Conservation (phyloP, 2,888 invertebrate species). For the Erebia palarica region DNA sequence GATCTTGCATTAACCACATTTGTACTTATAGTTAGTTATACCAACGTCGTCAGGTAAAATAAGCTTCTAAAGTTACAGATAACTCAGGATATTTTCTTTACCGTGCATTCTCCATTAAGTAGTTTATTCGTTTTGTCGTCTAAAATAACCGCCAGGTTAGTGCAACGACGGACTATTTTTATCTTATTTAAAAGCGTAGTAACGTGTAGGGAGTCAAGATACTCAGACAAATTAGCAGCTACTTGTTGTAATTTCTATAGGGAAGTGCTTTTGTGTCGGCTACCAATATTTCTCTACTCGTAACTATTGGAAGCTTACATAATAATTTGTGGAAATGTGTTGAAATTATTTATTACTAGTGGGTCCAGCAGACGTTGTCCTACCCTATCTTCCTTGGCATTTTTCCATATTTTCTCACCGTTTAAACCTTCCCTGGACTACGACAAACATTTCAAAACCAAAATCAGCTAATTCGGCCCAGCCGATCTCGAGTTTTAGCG, state of each 20-base stretch:
- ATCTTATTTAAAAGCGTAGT: slow-evolving; percentile 2
- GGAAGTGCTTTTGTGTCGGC: background rate
- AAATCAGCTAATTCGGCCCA: too few relatives aligned
- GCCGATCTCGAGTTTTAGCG: too few relatives aligned
- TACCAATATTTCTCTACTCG: background rate
- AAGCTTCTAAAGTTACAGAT: background rate
- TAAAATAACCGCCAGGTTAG: slow-evolving; percentile 17
- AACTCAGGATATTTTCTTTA: background rate
- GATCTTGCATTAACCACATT: too few relatives aligned
- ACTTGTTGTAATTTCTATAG: slow-evolving; percentile 11
- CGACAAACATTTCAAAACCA: too few relatives aligned
- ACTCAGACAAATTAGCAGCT: slow-evolving; percentile 15
- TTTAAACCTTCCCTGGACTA: too few relatives aligned
- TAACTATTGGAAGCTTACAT: background rate
- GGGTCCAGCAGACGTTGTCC: too few relatives aligned
- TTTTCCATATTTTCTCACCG: too few relatives aligned
- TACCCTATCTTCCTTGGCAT: too few relatives aligned
- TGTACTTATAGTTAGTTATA: too few relatives aligned
- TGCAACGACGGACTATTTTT: slow-evolving; percentile 14
- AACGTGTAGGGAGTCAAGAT: background rate
- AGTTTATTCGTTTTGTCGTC: slow-evolving; percentile 18
- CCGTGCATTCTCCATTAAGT: slow-evolving; percentile 13
- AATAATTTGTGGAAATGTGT: background rate
- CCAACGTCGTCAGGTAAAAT: background rate
- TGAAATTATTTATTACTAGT: background rate